Evolutionary conservation across 2,888 invertebrate genomes (phyloP).

Genomic region (Amphipyra berbera): DNA sequence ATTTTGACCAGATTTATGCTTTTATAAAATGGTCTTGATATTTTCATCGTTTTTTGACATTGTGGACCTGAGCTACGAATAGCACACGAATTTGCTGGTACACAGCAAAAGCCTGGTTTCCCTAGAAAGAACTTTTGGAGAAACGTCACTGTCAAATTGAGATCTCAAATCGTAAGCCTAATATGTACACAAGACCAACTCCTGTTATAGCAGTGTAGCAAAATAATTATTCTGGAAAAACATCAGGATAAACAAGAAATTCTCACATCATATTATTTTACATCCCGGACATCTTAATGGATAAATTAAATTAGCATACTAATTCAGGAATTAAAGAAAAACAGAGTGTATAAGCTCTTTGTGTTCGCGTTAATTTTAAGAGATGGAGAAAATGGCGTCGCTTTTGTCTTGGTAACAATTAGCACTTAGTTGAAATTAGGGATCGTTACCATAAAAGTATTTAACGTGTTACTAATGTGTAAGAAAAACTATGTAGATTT

Average conservation of each 20-base stretch:
- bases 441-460: neutral
- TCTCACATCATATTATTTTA: slow-evolving; percentile 1
- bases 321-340: slow-evolving; percentile 35
- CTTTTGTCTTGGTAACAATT: neutral
- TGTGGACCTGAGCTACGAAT: neutral
- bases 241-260: slow-evolving; percentile 1
- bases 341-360: slow-evolving; percentile 24
- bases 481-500: neutral
- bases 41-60: neutral
- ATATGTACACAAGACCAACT: too few relatives aligned
- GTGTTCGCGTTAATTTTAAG: slow-evolving; percentile 17
- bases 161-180: too few relatives aligned
- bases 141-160: too few relatives aligned
- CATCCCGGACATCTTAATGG: slow-evolving; percentile 5
- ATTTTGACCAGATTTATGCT: slow-evolving; percentile 37
- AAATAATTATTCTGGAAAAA: neutral
- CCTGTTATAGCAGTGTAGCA: neutral
- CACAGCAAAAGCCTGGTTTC: too few relatives aligned
- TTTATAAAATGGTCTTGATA: slow-evolving; percentile 18
- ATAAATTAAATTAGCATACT: slow-evolving; percentile 38
- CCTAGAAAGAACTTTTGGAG: too few relatives aligned
- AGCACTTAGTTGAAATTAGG: too few relatives aligned
- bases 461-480: neutral
- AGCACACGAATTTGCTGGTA: too few relatives aligned
- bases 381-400: slow-evolving; percentile 8